Evolutionary conservation across 2,113 vertebrate species (phyloP).

Genomic region (Formicarius rufipectus): DNA sequence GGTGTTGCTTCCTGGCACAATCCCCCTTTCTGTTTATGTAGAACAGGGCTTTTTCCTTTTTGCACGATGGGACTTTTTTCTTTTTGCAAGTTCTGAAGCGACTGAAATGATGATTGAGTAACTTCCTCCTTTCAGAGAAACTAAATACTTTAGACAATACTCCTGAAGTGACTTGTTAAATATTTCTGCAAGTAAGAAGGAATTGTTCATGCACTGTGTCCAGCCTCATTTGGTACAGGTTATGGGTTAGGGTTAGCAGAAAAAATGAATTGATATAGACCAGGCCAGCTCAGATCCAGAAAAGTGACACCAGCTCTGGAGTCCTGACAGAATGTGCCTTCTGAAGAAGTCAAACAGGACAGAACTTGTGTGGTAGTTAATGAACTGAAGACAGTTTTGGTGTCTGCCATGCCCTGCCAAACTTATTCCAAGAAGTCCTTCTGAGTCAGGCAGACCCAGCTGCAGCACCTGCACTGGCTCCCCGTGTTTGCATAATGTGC

Average conservation of each 20-base stretch:
- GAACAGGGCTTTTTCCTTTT: not conserved
- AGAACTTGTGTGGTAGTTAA: not conserved
- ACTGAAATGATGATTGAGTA: not conserved
- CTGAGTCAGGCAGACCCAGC: not conserved
- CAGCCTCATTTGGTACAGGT: not conserved
- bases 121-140: not conserved
- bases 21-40: not conserved
- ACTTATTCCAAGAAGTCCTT: not conserved
- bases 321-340: not conserved
- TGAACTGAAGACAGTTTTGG: not conserved
- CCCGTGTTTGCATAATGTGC: accelerated
- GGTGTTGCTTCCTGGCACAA: not conserved
- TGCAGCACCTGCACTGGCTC: not conserved
- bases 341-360: not conserved
- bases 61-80: not conserved
- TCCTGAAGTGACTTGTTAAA: not conserved
- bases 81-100: not conserved
- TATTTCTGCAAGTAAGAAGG: not conserved
- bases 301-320: not conserved
- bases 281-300: not conserved
- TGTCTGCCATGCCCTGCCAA: not conserved
- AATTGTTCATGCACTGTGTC: not conserved
- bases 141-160: not conserved
- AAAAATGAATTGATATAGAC: not conserved
- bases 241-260: not conserved